Evolutionary conservation across 2,113 vertebrate genomes (phyloP), one percentile per base, ranked within the genome.

Genomic region (Charadrius vociferus): DNA sequence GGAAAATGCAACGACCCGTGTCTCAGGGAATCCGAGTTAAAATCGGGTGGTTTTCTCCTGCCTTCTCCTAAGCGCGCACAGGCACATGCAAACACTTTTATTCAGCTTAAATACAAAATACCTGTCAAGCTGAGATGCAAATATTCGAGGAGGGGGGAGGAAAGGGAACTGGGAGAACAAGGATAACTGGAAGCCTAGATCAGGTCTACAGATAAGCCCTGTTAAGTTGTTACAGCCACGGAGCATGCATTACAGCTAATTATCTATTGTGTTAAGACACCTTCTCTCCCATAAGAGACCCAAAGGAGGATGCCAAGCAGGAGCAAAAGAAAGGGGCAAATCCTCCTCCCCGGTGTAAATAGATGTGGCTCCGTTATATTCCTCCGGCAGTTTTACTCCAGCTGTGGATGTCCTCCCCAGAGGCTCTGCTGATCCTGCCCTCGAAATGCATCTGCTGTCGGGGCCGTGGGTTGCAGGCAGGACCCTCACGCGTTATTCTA

Each of bases 131-230:
- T 41, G 72, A 85, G 55, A 95, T 94, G 88, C 84, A 96, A 88
- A 97, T 94, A 23, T 8, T 53, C 29, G 14, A 7, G 21, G 43
- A 8, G 37, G 14, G 20, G n/a, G 14, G 8, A 2, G 5, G 41
- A 8, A 10, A 63, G 50, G 56, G 62, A 96, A 92, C 87, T 23
- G 91, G 91, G 90, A 91, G 90, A 97, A 94, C 96, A 63, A 47
- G 96, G 96, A 37, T 93, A 95, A 96, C 95, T 95, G 90, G 86
- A 95, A 95, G 79, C 52, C 8, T 36, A 91, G 94, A 92, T 90
- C 82, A 36, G 29, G 34, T 78, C 61, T 92, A 8, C 36, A 87
- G 90, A 93, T 95, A 85, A 90, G 29, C 86, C 88, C 73, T 65
- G 74, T 73, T 91, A 90, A 83, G 82, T 92, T 97, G 77, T 93